phyloP scores from a whole-genome alignment of 2,113 vertebrate species.

The Pitta sordida region DNA sequence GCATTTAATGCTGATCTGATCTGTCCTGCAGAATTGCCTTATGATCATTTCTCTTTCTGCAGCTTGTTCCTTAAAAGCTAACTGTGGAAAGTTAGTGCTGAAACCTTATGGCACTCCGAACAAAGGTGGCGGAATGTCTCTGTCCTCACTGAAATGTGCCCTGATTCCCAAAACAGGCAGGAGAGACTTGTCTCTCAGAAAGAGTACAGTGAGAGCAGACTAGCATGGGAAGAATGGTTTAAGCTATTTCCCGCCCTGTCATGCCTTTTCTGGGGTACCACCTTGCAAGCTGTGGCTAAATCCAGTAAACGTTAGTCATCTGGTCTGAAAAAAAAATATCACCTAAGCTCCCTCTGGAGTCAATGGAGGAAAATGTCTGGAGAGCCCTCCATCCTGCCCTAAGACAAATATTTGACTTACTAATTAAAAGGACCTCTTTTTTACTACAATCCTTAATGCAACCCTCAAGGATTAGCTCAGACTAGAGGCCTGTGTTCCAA shows the following conservation, averaged over 20 bases:
- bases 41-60: background rate
- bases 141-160: background rate
- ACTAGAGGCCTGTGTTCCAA: background rate
- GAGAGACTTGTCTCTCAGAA: background rate
- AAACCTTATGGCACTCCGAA: background rate
- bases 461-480: background rate
- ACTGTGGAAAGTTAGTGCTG: background rate
- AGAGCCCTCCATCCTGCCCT: background rate
- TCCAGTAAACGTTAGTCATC: accelerated
- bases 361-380: background rate
- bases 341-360: background rate
- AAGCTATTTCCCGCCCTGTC: background rate
- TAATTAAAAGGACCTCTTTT: background rate
- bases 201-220: background rate
- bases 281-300: background rate
- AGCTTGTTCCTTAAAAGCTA: background rate
- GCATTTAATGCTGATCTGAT: background rate
- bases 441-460: background rate
- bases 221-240: background rate
- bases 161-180: background rate
- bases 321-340: background rate
- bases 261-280: background rate
- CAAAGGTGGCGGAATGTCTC: background rate
- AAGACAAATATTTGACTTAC: background rate
- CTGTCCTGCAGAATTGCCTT: background rate